Evolutionary conservation across 2,113 vertebrate species (phyloP).

Genomic region (Heterochromis multidens): DNA sequence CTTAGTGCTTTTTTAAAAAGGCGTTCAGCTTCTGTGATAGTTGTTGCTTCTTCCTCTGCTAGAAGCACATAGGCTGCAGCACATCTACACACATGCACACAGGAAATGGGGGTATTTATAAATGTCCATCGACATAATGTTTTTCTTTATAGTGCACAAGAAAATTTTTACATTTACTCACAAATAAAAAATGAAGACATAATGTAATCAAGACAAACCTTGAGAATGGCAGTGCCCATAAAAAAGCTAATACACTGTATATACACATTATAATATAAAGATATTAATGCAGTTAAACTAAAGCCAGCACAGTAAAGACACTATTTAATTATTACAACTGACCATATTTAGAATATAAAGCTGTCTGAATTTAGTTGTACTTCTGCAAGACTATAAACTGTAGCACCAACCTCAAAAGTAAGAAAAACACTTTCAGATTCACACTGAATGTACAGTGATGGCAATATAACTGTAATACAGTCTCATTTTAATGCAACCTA

Average conservation of each 20-base stretch:
- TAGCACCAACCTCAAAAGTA: background rate
- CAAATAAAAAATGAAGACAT: background rate
- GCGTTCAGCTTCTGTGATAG: constrained; percentile 93
- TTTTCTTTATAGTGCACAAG: background rate
- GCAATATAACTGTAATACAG: background rate
- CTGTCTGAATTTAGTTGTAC: background rate
- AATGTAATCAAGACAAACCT: background rate
- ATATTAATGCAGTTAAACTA: background rate
- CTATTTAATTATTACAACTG: background rate
- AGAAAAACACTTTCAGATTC: background rate
- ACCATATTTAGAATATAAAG: too few relatives aligned
- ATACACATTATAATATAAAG: background rate
- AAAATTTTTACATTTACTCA: background rate
- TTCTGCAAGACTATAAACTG: background rate
- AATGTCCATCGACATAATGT: background rate
- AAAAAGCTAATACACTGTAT: background rate
- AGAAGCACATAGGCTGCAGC: constrained; percentile 94
- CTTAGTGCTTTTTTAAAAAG: constrained; percentile 95
- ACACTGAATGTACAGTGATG: background rate
- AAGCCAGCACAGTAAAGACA: background rate
- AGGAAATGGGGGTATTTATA: background rate
- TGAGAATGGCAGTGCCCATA: background rate
- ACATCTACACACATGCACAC: constrained; percentile 77
- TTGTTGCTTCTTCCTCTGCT: constrained; percentile 97
- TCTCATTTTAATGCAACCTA: background rate